phyloP scores from a whole-genome alignment of 2,888 invertebrate species.

The Ennomos quercinarius region DNA sequence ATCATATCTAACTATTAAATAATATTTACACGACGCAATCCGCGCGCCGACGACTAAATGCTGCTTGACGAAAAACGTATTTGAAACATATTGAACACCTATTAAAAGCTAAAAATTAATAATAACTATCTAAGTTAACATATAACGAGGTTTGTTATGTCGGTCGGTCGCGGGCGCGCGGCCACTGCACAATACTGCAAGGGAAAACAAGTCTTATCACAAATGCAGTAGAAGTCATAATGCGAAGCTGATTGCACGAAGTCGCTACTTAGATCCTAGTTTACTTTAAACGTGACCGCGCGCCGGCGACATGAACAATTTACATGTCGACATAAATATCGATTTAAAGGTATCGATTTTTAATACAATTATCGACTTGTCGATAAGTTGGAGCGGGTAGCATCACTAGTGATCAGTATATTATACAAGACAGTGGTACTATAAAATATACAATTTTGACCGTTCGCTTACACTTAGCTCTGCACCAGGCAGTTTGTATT shows the following conservation, averaged over 20 bases:
- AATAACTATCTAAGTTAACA: slow-evolving; percentile 79
- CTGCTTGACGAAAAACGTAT: slow-evolving; percentile 63
- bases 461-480: slow-evolving; percentile 43
- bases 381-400: slow-evolving; percentile 30
- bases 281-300: slow-evolving; percentile 50
- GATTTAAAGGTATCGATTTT: slow-evolving; percentile 15
- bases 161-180: slow-evolving; percentile 35
- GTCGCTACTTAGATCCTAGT: slow-evolving; percentile 54
- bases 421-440: slow-evolving; percentile 36
- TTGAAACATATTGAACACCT: slow-evolving; percentile 80
- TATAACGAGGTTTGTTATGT: slow-evolving; percentile 72
- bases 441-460: slow-evolving; percentile 46
- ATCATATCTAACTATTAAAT: slow-evolving; percentile 80
- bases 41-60: slow-evolving; percentile 64
- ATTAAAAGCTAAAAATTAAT: slow-evolving; percentile 81
- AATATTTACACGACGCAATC: slow-evolving; percentile 73
- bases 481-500: slow-evolving; percentile 51
- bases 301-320: slow-evolving; percentile 45
- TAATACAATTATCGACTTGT: slow-evolving; percentile 2
- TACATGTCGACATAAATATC: slow-evolving; percentile 32
- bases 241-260: slow-evolving; percentile 57
- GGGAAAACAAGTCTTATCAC: slow-evolving; percentile 65
- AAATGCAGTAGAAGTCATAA: slow-evolving; percentile 62
- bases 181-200: slow-evolving; percentile 54
- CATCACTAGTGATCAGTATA: slow-evolving; percentile 23